Evolutionary conservation across 2,113 vertebrate species (phyloP).

Genomic region (Albula goreensis): DNA sequence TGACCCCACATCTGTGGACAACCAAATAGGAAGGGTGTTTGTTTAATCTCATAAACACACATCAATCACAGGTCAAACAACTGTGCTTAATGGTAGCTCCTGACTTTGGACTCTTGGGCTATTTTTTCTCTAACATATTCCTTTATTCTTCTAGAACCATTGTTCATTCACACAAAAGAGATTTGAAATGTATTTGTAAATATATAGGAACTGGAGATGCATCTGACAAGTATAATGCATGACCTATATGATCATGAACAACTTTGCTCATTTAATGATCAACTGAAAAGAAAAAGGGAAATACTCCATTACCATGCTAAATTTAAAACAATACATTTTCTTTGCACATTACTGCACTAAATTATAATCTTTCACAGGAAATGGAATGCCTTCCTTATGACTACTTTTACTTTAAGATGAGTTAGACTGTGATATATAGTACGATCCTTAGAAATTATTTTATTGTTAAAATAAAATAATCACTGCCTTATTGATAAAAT

Average conservation of each 20-base stretch:
- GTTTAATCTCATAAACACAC: slow-evolving; percentile 80
- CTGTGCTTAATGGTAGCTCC: slow-evolving; percentile 76
- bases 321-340: too few species aligned
- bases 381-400: not conserved
- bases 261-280: not conserved
- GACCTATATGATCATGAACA: not conserved
- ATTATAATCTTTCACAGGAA: not conserved
- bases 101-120: slow-evolving; percentile 49
- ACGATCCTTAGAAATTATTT: not conserved
- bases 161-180: not conserved
- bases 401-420: not conserved
- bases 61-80: slow-evolving; percentile 80
- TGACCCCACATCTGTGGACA: slow-evolving; percentile 71
- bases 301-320: too few species aligned
- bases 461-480: not conserved
- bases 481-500: too few species aligned
- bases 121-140: not conserved
- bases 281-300: not conserved
- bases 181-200: not conserved
- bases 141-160: slow-evolving; percentile 32
- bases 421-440: not conserved
- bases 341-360: not conserved
- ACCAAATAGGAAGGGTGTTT: slow-evolving; percentile 78
- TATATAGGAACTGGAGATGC: not conserved
- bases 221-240: not conserved